Evolutionary conservation across 2,888 invertebrate species (phyloP).

Genomic region (Taenaris catops): DNA sequence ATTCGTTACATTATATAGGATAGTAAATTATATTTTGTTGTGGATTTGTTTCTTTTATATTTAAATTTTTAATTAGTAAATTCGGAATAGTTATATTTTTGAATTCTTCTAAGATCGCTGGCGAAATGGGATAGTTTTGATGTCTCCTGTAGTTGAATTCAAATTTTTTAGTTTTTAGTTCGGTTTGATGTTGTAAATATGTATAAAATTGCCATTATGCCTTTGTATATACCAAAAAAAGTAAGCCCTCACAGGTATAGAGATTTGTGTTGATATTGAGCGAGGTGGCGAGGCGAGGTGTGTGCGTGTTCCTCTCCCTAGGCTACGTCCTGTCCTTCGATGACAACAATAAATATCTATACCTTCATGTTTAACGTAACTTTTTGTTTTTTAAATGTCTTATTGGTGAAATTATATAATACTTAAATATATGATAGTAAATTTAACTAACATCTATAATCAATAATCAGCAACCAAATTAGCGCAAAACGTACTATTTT

Average conservation of each 20-base stretch:
- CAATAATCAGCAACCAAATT: neutral
- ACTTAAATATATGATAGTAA: conserved; percentile 1
- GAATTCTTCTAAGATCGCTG: conserved; percentile 1
- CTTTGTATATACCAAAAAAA: conserved; percentile 7
- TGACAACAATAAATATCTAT: neutral
- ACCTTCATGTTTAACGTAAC: neutral
- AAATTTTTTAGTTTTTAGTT: conserved; percentile 4
- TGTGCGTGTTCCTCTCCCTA: neutral
- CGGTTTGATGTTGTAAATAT: conserved; percentile 15
- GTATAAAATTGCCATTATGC: conserved; percentile 12
- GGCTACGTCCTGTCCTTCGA: neutral
- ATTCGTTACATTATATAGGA: conserved; percentile 7
- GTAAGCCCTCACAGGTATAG: conserved; percentile 9
- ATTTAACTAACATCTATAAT: conserved; percentile 2
- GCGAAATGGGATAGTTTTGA: conserved; percentile 6
- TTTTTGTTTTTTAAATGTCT: neutral
- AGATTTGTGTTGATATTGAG: conserved; percentile 1
- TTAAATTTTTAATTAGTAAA: neutral
- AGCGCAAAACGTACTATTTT: neutral
- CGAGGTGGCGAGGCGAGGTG: neutral
- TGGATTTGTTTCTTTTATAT: conserved; percentile 1
- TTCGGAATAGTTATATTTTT: conserved; percentile 1
- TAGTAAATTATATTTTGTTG: conserved; percentile 5
- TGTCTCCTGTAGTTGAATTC: neutral
- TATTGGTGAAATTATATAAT: neutral